These are phyloP conservation scores for Natrix natrix DNA, from an alignment of 2,797 vertebrate species.

Conservation along the genomic window DNA sequence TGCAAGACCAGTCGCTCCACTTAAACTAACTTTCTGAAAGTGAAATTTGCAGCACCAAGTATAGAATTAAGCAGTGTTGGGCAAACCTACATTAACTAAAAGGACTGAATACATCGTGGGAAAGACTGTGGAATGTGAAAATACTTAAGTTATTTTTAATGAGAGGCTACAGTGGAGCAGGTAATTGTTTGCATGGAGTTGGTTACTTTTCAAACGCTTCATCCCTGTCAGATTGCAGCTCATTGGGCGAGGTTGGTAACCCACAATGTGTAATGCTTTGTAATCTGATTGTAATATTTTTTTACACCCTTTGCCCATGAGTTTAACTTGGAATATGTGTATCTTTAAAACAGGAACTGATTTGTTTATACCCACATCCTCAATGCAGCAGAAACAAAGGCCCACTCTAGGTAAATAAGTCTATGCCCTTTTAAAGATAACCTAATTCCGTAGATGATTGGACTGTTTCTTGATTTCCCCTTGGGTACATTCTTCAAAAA, in stretches of 20 bases:
- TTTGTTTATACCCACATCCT: not conserved
- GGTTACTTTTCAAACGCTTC: conserved; percentile 14
- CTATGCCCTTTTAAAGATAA: not conserved
- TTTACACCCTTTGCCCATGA: not conserved
- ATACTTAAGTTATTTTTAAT: conserved; percentile 30
- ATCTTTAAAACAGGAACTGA: not conserved
- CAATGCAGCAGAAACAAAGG: not conserved
- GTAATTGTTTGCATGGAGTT: conserved; percentile 32
- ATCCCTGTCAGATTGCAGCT: not conserved
- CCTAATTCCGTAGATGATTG: not conserved
- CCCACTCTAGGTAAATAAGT: not conserved
- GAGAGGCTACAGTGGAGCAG: conserved; percentile 21
- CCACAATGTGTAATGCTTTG: not conserved
- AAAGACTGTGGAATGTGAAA: conserved; percentile 16
- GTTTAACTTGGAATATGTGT: not conserved
- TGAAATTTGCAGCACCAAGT: conserved; percentile 23
- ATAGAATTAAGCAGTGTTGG: conserved; percentile 6
- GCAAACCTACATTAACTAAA: not conserved
- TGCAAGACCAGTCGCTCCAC: not conserved
- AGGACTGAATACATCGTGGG: not conserved
- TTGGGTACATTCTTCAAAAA: not conserved
- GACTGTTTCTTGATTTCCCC: not conserved
- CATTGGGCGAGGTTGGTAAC: conserved; percentile 9
- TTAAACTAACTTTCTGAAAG: conserved; percentile 33
- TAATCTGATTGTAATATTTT: not conserved